Evolutionary conservation across 2,888 invertebrate genomes (phyloP).

Genomic region (Sinodicranocentrus sp.): DNA sequence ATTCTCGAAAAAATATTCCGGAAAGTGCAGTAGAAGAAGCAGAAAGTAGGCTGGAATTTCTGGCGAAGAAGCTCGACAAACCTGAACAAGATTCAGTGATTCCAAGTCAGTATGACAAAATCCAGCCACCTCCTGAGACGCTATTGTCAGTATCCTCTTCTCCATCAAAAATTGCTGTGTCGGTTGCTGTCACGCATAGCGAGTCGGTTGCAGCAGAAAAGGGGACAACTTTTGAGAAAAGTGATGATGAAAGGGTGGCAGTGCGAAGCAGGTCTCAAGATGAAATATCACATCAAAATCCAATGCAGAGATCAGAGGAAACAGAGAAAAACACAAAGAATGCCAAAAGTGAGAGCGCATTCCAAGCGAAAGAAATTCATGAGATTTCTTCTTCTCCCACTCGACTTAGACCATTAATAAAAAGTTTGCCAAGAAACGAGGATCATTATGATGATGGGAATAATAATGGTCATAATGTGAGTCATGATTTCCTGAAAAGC

Average conservation of each 20-base stretch:
- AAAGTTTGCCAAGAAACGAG: slow-evolving; percentile 52
- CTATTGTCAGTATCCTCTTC: slow-evolving; percentile 29
- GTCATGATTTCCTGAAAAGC: slow-evolving; percentile 45
- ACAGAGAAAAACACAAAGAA: slow-evolving; percentile 19
- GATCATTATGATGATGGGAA: slow-evolving; percentile 25
- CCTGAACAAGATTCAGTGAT: slow-evolving; percentile 27
- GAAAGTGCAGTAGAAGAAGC: slow-evolving; percentile 33
- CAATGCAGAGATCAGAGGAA: not conserved
- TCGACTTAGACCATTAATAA: slow-evolving; percentile 58
- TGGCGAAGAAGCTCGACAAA: slow-evolving; percentile 47
- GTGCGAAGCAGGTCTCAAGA: not conserved
- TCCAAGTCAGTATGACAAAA: slow-evolving; percentile 37
- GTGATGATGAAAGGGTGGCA: not conserved
- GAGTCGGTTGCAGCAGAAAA: slow-evolving; percentile 37
- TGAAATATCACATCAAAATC: not conserved
- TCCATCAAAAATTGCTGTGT: slow-evolving; percentile 64
- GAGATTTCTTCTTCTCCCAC: slow-evolving; percentile 10
- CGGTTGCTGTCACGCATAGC: slow-evolving; percentile 54
- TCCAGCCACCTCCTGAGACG: not conserved
- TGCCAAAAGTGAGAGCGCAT: slow-evolving; percentile 46
- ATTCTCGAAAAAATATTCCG: not conserved
- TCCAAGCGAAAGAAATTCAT: slow-evolving; percentile 31
- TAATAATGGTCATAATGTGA: slow-evolving; percentile 43
- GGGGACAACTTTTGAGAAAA: not conserved
- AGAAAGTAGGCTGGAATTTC: slow-evolving; percentile 35